phyloP scores from a whole-genome alignment of 2,113 vertebrate species.

The Bufo gargarizans region DNA sequence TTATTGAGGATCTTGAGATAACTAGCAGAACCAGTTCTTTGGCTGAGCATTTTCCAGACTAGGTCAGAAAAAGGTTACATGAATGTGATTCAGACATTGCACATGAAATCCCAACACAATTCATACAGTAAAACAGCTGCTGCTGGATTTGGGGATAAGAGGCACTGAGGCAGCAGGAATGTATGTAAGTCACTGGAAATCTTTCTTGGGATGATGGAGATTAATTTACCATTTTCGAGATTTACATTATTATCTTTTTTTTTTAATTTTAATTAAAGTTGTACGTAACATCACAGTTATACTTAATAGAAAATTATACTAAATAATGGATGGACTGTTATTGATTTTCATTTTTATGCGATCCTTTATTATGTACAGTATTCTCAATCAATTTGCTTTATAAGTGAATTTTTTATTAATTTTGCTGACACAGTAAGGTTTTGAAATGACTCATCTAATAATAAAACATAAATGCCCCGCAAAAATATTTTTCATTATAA shows the following conservation, averaged over 20 bases:
- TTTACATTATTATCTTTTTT: not conserved
- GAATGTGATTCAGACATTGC: conserved; percentile 49
- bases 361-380: not conserved
- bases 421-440: not conserved
- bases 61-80: conserved; percentile 42
- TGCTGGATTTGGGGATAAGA: conserved; percentile 47
- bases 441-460: not conserved
- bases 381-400: not conserved
- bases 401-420: not conserved
- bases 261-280: not conserved
- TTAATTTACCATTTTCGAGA: conserved; percentile 48
- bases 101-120: conserved; percentile 46
- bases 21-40: conserved; percentile 41
- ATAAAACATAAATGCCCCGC: no score
- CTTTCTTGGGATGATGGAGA: conserved; percentile 19
- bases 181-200: conserved; percentile 44
- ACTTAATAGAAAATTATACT: not conserved
- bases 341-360: not conserved
- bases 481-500: no score
- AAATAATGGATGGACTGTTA: not conserved
- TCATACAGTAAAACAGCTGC: conserved; percentile 51
- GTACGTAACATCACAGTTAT: not conserved
- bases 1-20: conserved; percentile 41
- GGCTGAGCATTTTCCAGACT: conserved; percentile 29
- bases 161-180: conserved; percentile 36